A percentile compares a stretch with the other conserved stretches of the same genome.
These are phyloP conservation scores for Tinea pellionella DNA, from an alignment of 2,888 invertebrate species.

Conservation along the genomic window DNA sequence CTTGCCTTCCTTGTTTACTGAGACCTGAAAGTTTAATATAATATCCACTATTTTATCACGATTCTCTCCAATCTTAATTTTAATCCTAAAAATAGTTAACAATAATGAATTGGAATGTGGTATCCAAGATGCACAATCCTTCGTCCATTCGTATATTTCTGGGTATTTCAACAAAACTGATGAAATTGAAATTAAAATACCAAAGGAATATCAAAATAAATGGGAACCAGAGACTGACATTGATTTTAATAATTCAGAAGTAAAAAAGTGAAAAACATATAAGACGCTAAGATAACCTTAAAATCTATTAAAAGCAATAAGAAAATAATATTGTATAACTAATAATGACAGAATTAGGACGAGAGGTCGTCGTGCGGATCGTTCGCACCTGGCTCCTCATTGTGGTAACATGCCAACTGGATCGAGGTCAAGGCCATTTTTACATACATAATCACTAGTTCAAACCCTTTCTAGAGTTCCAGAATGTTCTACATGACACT, in stretches of 20 bases:
- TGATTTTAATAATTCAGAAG: no score
- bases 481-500: no score
- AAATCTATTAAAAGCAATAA: not conserved
- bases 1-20: conserved; percentile 91
- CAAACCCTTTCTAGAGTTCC: conserved; percentile 25
- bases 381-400: conserved; percentile 31
- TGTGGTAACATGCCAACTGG: conserved; percentile 14
- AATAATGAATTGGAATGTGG: no score
- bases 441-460: conserved; percentile 27
- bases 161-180: no score
- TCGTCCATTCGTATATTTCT: no score
- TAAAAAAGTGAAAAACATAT: no score
- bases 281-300: no score
- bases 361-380: conserved; percentile 36
- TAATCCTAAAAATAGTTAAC: not conserved
- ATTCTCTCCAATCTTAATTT: not conserved
- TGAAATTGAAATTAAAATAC: no score
- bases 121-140: no score
- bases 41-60: not conserved
- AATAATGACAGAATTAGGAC: conserved; percentile 25
- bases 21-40: conserved; percentile 68
- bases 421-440: conserved; percentile 18
- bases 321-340: not conserved
- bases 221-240: not conserved
- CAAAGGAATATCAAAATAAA: not conserved